These are phyloP conservation scores for Mastomys natalensis DNA, from an alignment of 2,113 vertebrate genomes.

Conservation along the genomic window DNA sequence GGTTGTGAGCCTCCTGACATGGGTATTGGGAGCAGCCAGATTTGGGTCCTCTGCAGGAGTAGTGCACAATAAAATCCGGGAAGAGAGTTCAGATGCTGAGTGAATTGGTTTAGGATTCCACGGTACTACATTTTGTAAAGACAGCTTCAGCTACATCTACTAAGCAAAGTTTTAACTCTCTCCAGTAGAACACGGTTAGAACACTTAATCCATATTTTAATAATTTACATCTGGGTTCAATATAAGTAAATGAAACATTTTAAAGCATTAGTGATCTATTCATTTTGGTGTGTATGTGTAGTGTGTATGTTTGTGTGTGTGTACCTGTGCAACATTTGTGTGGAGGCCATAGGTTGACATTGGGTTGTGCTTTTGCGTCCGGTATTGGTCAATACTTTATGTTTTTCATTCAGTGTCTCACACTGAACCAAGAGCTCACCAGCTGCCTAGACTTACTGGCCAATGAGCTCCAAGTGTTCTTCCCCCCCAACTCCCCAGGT, in stretches of 20 bases:
- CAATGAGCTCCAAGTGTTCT: neutral
- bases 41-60: neutral
- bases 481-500: neutral
- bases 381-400: neutral
- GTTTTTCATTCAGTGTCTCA: neutral
- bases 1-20: neutral
- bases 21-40: neutral
- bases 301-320: neutral
- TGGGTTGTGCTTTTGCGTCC: neutral
- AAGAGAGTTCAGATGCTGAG: neutral
- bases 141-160: neutral
- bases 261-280: neutral
- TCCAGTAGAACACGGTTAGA: slow-evolving; percentile 44
- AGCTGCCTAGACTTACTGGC: neutral
- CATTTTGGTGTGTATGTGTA: neutral
- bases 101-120: neutral
- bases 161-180: slow-evolving; percentile 20
- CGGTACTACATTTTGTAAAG: neutral
- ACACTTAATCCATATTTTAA: neutral
- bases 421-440: neutral
- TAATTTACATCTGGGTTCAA: neutral
- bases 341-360: neutral
- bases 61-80: neutral
- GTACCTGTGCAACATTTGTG: neutral
- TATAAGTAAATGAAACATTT: neutral